phyloP scores from a whole-genome alignment of 2,113 vertebrate genomes.

The pig (Sus scrofa) region DNA sequence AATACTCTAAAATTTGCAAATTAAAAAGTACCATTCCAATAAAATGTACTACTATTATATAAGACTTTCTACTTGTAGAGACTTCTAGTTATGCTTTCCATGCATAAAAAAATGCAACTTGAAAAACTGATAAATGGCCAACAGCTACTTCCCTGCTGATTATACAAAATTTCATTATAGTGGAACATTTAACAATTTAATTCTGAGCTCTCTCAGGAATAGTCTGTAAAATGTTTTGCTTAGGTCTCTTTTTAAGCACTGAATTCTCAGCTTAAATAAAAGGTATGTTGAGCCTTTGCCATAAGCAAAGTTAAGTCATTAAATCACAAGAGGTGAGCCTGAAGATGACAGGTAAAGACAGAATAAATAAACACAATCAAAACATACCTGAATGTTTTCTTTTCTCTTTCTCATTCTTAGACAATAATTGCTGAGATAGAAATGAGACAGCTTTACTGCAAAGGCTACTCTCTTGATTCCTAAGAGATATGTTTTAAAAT shows the following conservation, averaged over 20 bases:
- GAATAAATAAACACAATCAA: conserved; percentile 49
- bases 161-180: conserved; percentile 80
- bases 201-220: conserved; percentile 74
- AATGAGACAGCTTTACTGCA: conserved; percentile 35
- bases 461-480: conserved; percentile 38
- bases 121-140: conserved; percentile 80
- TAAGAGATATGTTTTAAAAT: conserved; percentile 12
- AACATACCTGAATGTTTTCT: conserved; percentile 22
- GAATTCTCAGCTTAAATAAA: conserved; percentile 71
- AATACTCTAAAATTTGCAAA: conserved; percentile 68
- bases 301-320: conserved; percentile 70
- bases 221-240: conserved; percentile 74
- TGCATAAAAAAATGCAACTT: conserved; percentile 71
- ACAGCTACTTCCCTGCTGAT: conserved; percentile 79
- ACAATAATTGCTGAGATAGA: conserved; percentile 48
- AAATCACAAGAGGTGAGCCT: conserved; percentile 59
- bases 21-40: conserved; percentile 67
- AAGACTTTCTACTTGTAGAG: conserved; percentile 63
- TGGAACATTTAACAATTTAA: conserved; percentile 81
- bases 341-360: conserved; percentile 57
- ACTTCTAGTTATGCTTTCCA: conserved; percentile 73
- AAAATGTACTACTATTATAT: conserved; percentile 59
- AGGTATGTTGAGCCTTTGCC: conserved; percentile 59
- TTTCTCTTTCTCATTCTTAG: not conserved
- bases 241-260: conserved; percentile 69